Base-by-base conservation (phyloP, 2,113 vertebrate species). In the Callaeas wilsoni region DNA sequence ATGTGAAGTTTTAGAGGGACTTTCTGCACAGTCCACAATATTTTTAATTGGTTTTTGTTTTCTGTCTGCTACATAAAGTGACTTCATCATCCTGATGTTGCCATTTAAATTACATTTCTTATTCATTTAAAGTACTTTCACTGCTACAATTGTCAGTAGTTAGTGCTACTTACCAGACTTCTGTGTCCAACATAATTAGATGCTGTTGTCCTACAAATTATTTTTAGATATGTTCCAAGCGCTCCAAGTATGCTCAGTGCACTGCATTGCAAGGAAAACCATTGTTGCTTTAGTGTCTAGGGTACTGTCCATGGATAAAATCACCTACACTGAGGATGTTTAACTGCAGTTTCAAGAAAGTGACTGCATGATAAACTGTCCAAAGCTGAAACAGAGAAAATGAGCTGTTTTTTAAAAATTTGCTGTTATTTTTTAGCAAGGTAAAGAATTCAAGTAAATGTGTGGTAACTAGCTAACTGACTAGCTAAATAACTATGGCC, bases 31-130 rank as follows among this genome's bases (percentile, higher is more conserved):
- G 33, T 69, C 59, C 75, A 76, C 49, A 70, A 55, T 52, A 56
- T 70, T 74, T 90, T 94, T 89, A 93, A 97, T 94, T 94, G 91
- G 77, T 22, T 70, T 42, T 70, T 96, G 56, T 87, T 96, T 96
- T 89, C 44, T 79, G 87, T 91, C 29, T 76, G 59, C 94, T 88
- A 75, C 17, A 67, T 90, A 32, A 91, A 78, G 70, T 47, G 67
- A 20, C 70, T 94, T 88, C 33, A 86, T 90, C 76, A n/a, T 63
- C 21, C 44, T 71, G 76, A 75, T 87, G 32, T 62, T 87, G 60
- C 67, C 67, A 91, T 92, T 92, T 97, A 80, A 94, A 80, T 89
- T 84, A 69, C 33, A 57, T 74, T 93, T 89, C 56, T 93, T 94
- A 56, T 47, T 87, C 60, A 86, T 81, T 90, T 94, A 77, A 74